phyloP scores from a whole-genome alignment of 2,888 invertebrate genomes.

The Phragmatobia fuliginosa region DNA sequence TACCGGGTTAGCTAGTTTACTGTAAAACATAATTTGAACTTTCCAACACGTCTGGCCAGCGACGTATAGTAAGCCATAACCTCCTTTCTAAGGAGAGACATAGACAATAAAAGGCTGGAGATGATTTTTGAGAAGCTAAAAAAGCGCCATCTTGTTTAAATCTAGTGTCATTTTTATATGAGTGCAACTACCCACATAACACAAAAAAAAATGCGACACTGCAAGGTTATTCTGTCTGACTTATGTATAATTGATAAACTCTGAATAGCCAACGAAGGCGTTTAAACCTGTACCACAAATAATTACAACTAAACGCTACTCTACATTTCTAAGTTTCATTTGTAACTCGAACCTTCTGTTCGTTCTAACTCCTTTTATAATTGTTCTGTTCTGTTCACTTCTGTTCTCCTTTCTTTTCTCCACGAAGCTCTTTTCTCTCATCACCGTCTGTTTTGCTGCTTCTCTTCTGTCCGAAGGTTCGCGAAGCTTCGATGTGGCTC shows the following conservation, averaged over 20 bases:
- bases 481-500: conserved; percentile 47
- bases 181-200: no score
- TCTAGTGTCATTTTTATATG: neutral
- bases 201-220: neutral
- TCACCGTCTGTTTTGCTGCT: conserved; percentile 67
- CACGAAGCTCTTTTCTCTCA: conserved; percentile 74
- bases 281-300: neutral
- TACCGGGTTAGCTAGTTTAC: no score
- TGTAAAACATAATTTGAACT: no score
- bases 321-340: conserved; percentile 88
- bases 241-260: neutral
- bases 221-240: neutral
- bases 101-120: no score
- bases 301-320: conserved; percentile 29
- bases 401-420: conserved; percentile 63
- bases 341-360: conserved; percentile 91
- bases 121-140: neutral
- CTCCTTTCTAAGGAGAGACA: no score
- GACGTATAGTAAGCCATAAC: no score
- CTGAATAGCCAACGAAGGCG: neutral
- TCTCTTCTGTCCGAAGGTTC: conserved; percentile 52
- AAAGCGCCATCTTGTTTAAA: neutral
- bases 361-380: conserved; percentile 89
- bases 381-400: conserved; percentile 76
- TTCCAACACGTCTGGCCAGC: no score